Evolutionary conservation across 2,888 invertebrate species (phyloP).

Genomic region (Periphyllus acericola): DNA sequence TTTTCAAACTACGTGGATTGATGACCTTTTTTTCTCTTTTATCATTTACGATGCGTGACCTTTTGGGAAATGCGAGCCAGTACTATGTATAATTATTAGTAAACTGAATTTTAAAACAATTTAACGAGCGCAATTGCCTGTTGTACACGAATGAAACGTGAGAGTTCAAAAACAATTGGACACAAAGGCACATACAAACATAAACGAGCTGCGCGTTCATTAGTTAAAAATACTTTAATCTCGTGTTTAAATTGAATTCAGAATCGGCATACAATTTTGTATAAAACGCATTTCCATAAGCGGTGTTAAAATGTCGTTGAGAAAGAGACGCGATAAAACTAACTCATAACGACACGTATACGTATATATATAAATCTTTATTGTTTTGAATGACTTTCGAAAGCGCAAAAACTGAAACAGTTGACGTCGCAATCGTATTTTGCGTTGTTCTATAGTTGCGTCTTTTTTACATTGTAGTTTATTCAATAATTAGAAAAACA

Average conservation of each 20-base stretch:
- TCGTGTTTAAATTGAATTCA: background rate
- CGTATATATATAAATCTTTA: background rate
- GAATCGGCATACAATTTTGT: background rate
- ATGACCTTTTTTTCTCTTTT: too few relatives aligned
- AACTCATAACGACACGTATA: too few relatives aligned
- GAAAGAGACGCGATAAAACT: too few relatives aligned
- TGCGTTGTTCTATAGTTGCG: too few relatives aligned
- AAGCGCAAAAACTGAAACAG: background rate
- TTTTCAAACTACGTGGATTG: too few relatives aligned
- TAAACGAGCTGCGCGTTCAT: slow-evolving; percentile 6
- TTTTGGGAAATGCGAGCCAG: too few relatives aligned
- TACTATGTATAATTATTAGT: too few relatives aligned
- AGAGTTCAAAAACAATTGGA: too few relatives aligned
- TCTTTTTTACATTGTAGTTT: background rate
- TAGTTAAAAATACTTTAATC: slow-evolving; percentile 3
- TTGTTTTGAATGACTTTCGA: background rate
- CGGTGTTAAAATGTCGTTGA: background rate
- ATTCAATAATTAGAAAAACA: background rate
- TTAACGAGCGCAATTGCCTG: too few relatives aligned
- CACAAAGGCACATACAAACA: background rate
- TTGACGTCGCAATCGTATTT: background rate
- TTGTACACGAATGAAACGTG: too few relatives aligned
- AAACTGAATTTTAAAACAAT: too few relatives aligned
- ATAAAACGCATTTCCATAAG: background rate
- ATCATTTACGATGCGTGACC: too few relatives aligned